Evolutionary conservation across 1,140 invertebrate species (phyloP).

Genomic region (Geopemphigus sp.): DNA sequence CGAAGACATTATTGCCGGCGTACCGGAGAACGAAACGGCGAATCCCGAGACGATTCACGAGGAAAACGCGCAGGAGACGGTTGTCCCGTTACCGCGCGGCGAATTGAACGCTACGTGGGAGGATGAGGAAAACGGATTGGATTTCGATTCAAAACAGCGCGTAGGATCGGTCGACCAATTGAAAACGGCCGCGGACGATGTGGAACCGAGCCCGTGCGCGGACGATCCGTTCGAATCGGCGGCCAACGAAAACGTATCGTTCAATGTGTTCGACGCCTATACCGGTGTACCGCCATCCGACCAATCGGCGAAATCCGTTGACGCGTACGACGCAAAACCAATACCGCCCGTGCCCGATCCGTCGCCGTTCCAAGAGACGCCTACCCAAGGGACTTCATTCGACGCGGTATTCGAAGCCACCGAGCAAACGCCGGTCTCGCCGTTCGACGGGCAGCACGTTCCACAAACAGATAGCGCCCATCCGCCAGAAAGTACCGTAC

Average conservation of each 20-base stretch:
- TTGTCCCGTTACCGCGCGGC: neutral
- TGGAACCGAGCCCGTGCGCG: neutral
- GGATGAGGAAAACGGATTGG: slow-evolving; percentile 13
- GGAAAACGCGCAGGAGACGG: neutral
- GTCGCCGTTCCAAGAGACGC: slow-evolving; percentile 22
- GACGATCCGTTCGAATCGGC: neutral
- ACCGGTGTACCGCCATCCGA: neutral
- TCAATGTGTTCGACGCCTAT: neutral
- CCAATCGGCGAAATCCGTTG: neutral
- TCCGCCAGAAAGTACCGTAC: neutral
- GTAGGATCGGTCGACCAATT: neutral
- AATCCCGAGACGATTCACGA: neutral
- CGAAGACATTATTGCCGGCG: neutral
- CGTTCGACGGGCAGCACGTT: neutral
- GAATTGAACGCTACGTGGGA: neutral
- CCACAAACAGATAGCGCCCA: neutral
- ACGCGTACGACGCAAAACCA: slow-evolving; percentile 3
- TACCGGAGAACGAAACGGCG: neutral
- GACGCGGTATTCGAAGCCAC: neutral
- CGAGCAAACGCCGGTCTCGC: neutral
- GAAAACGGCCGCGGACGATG: neutral
- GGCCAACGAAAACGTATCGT: neutral
- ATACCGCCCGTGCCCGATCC: slow-evolving; percentile 10
- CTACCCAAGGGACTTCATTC: neutral
- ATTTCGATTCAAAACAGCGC: slow-evolving; percentile 1